A percentile compares a stretch with the other conserved stretches of the same genome.
Conservation (phyloP, 2,113 vertebrate species). For the Epinephelus lanceolatus region DNA sequence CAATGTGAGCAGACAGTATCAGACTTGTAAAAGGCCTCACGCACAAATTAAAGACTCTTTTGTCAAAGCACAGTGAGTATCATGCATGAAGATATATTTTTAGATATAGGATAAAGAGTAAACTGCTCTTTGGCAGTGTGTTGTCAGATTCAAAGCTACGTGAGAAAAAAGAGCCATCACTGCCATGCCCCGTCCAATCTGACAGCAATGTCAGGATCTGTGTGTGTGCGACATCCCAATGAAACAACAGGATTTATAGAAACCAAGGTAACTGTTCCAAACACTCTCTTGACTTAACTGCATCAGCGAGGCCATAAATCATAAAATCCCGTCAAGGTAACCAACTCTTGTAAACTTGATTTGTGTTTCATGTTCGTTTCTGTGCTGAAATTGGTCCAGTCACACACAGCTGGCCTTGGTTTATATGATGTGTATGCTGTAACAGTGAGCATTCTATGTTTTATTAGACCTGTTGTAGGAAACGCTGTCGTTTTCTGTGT, state of each 20-base stretch:
- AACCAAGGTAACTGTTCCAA: background rate
- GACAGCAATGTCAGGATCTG: conserved; percentile 6
- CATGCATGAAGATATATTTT: background rate
- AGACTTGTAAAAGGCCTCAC: background rate
- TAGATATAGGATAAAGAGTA: background rate
- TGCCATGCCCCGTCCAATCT: background rate
- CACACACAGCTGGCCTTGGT: background rate
- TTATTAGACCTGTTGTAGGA: background rate
- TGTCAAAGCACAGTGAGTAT: background rate
- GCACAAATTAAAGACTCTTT: background rate
- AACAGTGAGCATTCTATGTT: background rate
- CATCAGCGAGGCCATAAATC: background rate
- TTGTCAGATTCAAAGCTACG: conserved; percentile 7
- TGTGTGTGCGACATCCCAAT: background rate
- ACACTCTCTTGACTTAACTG: background rate
- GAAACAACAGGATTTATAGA: conserved; percentile 10
- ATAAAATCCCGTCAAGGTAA: background rate
- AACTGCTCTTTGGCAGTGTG: background rate
- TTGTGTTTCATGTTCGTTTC: conserved; percentile 2
- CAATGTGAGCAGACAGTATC: background rate
- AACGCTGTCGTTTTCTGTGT: background rate
- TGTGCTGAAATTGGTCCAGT: background rate
- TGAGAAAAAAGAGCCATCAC: conserved; percentile 24
- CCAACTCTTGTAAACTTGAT: background rate
- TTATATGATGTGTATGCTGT: background rate